Base-by-base conservation (phyloP, 1,140 invertebrate species). In the Neuroterus valhalla region DNA sequence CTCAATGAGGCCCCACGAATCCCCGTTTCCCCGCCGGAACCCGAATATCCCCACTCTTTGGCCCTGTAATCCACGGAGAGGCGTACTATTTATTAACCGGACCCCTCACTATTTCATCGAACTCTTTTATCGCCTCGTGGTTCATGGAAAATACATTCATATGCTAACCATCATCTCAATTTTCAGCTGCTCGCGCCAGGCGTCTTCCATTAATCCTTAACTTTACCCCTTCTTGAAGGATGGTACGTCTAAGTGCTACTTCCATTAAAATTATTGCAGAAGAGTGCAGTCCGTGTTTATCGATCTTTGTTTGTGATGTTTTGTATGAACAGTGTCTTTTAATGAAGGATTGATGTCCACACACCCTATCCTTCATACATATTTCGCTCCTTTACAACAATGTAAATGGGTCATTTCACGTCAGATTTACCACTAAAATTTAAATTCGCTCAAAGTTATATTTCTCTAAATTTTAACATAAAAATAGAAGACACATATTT, bases 41-140 rank as follows among this genome's bases (percentile, higher is more conserved):
- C 72, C 80, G 55, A 62, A 66, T 70, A 71, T 70, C 72, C 75
- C 66, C 62, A 38, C 23, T 38, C 44, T 67, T 11, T 42, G 19
- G 21, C 31, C n/a, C 50, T 71, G 74, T 70, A 23, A 72, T 71
- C 19, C 66, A 66, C 68, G 31, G 68, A 50, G 72, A 82, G 81
- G 78, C 84, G 79, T 81, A 85, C 84, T 84, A 85, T 89, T 87
- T 86, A 89, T 89, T 85, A 85, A 81, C 79, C 77, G 76, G 84
- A 83, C 86, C 83, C 87, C 82, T 78, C 83, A 89, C 89, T 90
- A 89, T 86, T 87, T 84, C 84, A 86, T 87, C 87, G 80, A 87
- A 89, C 85, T 85, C 87, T 87, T 89, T 89, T 86, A 86, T 86
- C 83, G 84, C 82, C 77, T 84, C 74, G 42, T 81, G 68, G 79